Conservation (phyloP, 2,113 vertebrate genomes). For the Quiscalus mexicanus region DNA sequence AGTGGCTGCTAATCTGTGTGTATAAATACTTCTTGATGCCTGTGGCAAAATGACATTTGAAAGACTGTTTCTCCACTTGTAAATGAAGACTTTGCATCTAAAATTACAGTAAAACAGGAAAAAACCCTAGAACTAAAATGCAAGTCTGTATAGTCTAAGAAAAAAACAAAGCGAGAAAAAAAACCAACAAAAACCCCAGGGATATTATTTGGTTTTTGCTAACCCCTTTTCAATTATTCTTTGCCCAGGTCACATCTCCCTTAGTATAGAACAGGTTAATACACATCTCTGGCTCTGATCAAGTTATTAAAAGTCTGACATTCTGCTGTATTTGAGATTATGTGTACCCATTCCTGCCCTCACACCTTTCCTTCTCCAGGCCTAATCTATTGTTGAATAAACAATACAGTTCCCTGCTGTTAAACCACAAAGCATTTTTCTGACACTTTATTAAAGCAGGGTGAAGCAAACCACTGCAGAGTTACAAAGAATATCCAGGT, state of each 20-base stretch:
- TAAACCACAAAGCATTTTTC: neutral
- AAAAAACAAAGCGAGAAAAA: neutral
- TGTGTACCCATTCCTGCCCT: neutral
- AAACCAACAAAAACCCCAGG: accelerated
- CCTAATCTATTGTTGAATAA: neutral
- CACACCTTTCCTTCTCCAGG: neutral
- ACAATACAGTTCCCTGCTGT: neutral
- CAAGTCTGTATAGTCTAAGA: neutral
- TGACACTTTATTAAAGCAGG: neutral
- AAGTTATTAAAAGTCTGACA: neutral
- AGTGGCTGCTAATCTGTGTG: neutral
- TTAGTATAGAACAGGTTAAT: neutral
- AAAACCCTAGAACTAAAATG: neutral
- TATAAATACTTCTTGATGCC: neutral
- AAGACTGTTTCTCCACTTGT: neutral
- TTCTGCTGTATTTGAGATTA: neutral
- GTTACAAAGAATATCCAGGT: neutral
- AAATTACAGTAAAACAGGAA: neutral
- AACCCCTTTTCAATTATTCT: neutral
- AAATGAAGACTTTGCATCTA: neutral
- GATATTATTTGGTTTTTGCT: neutral
- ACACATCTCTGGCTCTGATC: neutral
- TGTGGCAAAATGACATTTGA: neutral
- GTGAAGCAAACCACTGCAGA: neutral
- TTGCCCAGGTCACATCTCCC: neutral